phyloP scores from a whole-genome alignment of 2,888 invertebrate genomes.

The Calliopum simillimum region DNA sequence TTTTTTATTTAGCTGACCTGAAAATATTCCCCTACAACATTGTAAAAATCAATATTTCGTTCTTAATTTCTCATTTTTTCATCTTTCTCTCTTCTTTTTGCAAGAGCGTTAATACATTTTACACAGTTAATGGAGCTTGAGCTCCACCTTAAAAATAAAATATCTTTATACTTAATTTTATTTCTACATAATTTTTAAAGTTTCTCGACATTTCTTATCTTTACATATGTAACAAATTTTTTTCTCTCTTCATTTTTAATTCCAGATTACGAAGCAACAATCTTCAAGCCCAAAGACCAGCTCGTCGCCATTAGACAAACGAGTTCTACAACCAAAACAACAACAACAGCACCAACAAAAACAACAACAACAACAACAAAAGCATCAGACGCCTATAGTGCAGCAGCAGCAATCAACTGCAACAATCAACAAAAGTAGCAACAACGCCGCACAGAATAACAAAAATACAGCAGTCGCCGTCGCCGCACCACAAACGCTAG shows the following conservation, averaged over 20 bases:
- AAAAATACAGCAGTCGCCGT: conserved; percentile 25
- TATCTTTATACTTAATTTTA: too few relatives aligned
- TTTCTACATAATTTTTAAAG: neutral
- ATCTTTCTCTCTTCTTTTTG: too few relatives aligned
- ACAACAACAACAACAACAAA: conserved; percentile 42
- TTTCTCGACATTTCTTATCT: conserved; percentile 3
- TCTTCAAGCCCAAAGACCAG: conserved; percentile 65
- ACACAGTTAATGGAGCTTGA: too few relatives aligned
- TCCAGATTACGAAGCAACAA: conserved; percentile 66
- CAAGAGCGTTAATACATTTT: too few relatives aligned
- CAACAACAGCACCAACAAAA: conserved; percentile 60
- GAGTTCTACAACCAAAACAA: conserved; percentile 76
- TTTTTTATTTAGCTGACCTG: too few relatives aligned
- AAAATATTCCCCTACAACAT: too few relatives aligned
- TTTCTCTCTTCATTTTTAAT: conserved; percentile 37
- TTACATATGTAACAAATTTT: conserved; percentile 5
- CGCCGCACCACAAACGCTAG: conserved; percentile 41
- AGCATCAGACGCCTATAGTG: conserved; percentile 43
- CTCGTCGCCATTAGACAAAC: conserved; percentile 72
- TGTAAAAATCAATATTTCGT: too few relatives aligned
- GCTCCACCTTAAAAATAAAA: too few relatives aligned
- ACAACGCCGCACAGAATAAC: conserved; percentile 39
- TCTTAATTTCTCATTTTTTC: too few relatives aligned
- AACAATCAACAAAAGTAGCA: too few relatives aligned
- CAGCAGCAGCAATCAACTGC: conserved; percentile 11